Evolutionary conservation across 2,888 invertebrate species (phyloP), one percentile per base, ranked within the genome.

Genomic region (Xestia rhomboidea): DNA sequence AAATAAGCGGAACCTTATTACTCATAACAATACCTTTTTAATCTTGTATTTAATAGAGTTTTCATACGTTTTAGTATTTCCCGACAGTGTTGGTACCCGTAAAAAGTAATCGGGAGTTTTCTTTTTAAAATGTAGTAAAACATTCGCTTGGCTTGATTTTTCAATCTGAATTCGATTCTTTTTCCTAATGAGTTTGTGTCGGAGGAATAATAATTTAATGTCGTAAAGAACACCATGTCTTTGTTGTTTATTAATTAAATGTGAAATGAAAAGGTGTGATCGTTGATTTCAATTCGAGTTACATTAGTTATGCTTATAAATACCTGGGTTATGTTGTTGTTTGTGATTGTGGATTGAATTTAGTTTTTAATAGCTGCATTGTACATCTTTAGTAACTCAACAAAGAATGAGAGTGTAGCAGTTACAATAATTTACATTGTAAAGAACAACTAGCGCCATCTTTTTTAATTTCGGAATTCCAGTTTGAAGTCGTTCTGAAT

Each of bases 221-320:
- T n/a, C n/a, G n/a, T n/a, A n/a, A n/a, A n/a, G n/a, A n/a, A n/a
- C n/a, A n/a, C n/a, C n/a, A 0, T 41, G 54, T 75, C 82, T 86
- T 86, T 86, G 78, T 86, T 87, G 64, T 83, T 76, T 38, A 81
- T 74, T 85, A 83, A 87, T 87, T 87, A 87, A 87, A 87, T 87
- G 83, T 86, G 80, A 86, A 82, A 85, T 87, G 67, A 49, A 86
- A 87, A 77, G 41, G 76, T 46, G 34, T 79, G 73, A 79, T 68
- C 34, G 57, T 60, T 73, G 66, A 67, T 82, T 82, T 72, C 46
- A 49, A 63, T 72, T 82, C 30, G 66, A 69, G 73, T 75, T 82
- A 75, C 82, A 84, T 84, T 85, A 67, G 77, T 74, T 46, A 72
- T 77, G 77, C 62, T 82, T 69, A 68, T 67, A 69, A 70, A 54